Evolutionary conservation across 2,888 invertebrate genomes (phyloP).

Genomic region (Chrysodeixis includens): DNA sequence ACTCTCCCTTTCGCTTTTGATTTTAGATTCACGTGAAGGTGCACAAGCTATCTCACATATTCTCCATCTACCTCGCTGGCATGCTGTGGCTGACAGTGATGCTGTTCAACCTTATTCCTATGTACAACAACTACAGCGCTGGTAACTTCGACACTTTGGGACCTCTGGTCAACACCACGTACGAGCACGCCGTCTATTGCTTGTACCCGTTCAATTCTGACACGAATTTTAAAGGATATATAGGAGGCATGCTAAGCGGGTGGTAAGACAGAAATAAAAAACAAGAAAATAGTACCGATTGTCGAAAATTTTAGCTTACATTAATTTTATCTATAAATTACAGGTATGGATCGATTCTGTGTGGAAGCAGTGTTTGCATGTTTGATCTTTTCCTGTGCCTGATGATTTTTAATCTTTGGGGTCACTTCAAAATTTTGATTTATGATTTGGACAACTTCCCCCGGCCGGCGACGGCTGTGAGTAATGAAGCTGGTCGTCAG

Average conservation of each 20-base stretch:
- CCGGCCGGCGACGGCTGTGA: conserved; percentile 31
- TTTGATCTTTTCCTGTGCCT: conserved; percentile 58
- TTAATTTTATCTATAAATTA: not conserved
- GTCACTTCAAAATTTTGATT: conserved; percentile 58
- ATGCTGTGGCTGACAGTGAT: conserved; percentile 24
- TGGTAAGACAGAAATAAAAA: conserved; percentile 39
- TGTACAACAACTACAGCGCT: conserved; percentile 37
- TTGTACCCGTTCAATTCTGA: conserved; percentile 46
- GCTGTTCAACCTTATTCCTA: conserved; percentile 45
- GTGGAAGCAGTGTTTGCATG: conserved; percentile 48
- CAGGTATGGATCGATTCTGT: conserved; percentile 40
- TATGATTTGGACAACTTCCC: conserved; percentile 50
- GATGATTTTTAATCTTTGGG: conserved; percentile 60
- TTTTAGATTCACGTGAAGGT: conserved; percentile 57
- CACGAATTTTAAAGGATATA: conserved; percentile 37
- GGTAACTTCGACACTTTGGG: conserved; percentile 25
- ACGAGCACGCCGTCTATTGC: conserved; percentile 57
- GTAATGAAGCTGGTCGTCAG: not conserved
- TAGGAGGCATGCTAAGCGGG: conserved; percentile 33
- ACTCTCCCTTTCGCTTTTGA: not conserved
- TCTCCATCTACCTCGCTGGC: conserved; percentile 33
- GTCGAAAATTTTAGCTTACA: too few species aligned
- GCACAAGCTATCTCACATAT: conserved; percentile 46
- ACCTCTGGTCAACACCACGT: conserved; percentile 43
- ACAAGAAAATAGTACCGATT: too few species aligned